Percentiles rank a stretch among this genome's conserved stretches.
Conservation (phyloP, 2,888 invertebrate genomes). For the Himalopsyche anomala region DNA sequence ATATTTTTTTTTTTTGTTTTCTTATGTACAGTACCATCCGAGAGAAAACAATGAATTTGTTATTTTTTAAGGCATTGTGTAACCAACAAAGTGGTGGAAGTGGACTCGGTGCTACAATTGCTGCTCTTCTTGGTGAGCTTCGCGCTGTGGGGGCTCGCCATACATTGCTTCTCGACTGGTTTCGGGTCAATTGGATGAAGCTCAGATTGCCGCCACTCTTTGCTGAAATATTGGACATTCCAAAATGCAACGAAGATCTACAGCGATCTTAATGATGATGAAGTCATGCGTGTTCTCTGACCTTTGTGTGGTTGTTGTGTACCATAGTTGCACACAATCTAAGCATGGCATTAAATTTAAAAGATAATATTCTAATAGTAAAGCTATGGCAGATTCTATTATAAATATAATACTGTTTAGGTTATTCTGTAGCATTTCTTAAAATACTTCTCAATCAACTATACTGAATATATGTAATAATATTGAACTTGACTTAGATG, state of each 20-base stretch:
- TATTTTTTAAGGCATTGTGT: constrained; percentile 52
- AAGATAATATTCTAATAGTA: constrained; percentile 48
- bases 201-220: constrained; percentile 93
- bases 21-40: neutral
- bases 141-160: constrained; percentile 89
- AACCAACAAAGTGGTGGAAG: constrained; percentile 68
- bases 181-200: constrained; percentile 91
- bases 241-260: constrained; percentile 86
- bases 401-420: constrained; percentile 48
- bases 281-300: constrained; percentile 48
- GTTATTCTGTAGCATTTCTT: constrained; percentile 54
- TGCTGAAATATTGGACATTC: constrained; percentile 98
- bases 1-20: too few species aligned
- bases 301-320: constrained; percentile 52
- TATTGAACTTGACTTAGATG: constrained; percentile 55
- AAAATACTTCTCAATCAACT: constrained; percentile 52
- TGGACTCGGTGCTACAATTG: constrained; percentile 71
- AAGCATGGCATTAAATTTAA: constrained; percentile 58
- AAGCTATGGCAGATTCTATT: constrained; percentile 55
- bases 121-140: constrained; percentile 84
- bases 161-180: constrained; percentile 91
- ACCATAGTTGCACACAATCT: constrained; percentile 36
- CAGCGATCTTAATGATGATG: constrained; percentile 68
- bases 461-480: constrained; percentile 34
- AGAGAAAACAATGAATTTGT: neutral